Evolutionary conservation across 2,113 vertebrate species (phyloP).

Genomic region (Nothoprocta perdicaria): DNA sequence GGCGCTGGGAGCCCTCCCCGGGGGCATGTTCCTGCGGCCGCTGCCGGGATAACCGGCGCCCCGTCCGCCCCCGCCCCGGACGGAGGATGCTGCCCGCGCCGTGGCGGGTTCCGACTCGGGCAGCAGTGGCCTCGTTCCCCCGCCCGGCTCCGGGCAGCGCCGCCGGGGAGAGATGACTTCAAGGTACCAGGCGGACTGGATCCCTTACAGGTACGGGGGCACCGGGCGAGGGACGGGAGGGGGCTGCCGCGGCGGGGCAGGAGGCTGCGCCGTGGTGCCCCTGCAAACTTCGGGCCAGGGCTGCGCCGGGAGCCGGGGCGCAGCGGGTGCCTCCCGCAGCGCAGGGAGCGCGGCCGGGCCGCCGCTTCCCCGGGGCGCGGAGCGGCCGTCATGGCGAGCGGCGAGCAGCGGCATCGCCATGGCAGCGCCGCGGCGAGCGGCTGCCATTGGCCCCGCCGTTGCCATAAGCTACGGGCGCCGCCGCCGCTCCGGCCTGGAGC

Average conservation of each 20-base stretch:
- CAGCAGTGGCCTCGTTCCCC: background rate
- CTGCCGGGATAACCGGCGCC: conserved; percentile 34
- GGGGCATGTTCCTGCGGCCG: conserved; percentile 15
- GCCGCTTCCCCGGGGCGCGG: too few species aligned
- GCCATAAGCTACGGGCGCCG: too few species aligned
- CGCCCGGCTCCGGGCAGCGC: conserved; percentile 11
- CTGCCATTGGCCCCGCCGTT: too few species aligned
- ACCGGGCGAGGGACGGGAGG: background rate
- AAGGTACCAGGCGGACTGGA: conserved; percentile 95
- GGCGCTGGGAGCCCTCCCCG: conserved; percentile 22
- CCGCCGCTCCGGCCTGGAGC: too few species aligned
- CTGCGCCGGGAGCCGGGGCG: too few species aligned
- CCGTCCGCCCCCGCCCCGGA: conserved; percentile 24
- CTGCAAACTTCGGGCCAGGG: too few species aligned
- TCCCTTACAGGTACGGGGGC: conserved; percentile 91
- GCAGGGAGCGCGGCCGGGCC: too few species aligned
- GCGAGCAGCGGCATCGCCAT: too few species aligned
- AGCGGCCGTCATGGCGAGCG: too few species aligned
- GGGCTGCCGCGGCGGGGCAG: background rate
- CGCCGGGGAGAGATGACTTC: conserved; percentile 88
- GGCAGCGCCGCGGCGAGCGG: too few species aligned
- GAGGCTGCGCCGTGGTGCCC: too few species aligned
- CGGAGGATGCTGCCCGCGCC: conserved; percentile 73
- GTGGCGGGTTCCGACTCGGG: conserved; percentile 68
- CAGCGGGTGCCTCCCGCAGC: too few species aligned